Base-by-base conservation (phyloP, 2,888 invertebrate species). In the Trachelus stipa region DNA sequence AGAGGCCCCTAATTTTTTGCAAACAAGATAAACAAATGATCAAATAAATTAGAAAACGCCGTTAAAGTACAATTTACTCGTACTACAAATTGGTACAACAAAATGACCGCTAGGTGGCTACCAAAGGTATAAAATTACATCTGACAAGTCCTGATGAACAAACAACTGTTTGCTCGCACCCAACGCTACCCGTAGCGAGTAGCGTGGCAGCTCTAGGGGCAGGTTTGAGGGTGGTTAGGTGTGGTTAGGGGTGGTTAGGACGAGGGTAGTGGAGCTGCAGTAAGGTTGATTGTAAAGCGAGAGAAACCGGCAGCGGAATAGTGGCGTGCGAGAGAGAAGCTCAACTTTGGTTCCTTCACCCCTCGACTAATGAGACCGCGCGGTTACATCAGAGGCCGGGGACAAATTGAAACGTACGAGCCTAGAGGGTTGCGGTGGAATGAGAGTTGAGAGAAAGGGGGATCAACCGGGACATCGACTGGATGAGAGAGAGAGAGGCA, bases 351-450 rank as follows among this genome's bases (percentile, higher is more conserved):
- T 85, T 87, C 84, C 86, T 85, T 86, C 84, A 79, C 83, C 84
- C 84, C 85, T 85, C 86, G 86, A 89, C 90, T 90, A 90, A 90
- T 90, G 90, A 90, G 90, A 90, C 88, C 88, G 88, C 87, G 88
- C 87, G 89, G 89, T 90, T 90, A 90, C 89, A 89, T 90, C 90
- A 90, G 87, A 88, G 88, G 85, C 89, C 85, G 86, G 85, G 86
- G 87, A 90, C 90, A 90, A 90, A 90, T 90, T 90, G 90, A 90
- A 90, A 90, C 88, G 90, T 89, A 90, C 90, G 90, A 90, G 87
- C 86, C 89, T 87, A 84, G 84, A 87, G 88, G 87, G 88, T 85
- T 81, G 74, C 35, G 74, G 74, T 56, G 56, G 56, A 56, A 56
- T 56, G 56, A 56, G 56, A 56, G 56, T 56, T 56, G 56, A 56